These are phyloP conservation scores for Podargus strigoides DNA, from an alignment of 2,797 vertebrate genomes.

Conservation along the genomic window DNA sequence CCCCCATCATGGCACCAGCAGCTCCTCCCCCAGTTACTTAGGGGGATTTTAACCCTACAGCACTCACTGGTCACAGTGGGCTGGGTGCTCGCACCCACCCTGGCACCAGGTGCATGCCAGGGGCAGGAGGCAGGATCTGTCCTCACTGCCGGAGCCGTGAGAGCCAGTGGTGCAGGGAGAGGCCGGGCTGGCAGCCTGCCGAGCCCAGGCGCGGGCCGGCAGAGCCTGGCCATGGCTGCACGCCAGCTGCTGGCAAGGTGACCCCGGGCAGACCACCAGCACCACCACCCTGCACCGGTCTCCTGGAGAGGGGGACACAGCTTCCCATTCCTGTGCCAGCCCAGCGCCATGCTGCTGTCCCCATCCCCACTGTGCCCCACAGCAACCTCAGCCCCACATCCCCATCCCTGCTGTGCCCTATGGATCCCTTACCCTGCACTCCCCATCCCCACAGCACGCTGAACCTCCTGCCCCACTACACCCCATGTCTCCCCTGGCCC, in stretches of 20 bases:
- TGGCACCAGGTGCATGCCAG: accelerated
- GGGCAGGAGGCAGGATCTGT: neutral
- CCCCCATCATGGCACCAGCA: neutral
- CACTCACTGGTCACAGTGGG: neutral
- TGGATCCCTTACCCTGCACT: neutral
- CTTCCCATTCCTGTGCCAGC: neutral
- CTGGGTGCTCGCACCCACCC: neutral
- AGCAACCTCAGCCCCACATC: neutral
- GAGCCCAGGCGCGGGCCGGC: neutral
- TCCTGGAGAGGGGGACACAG: accelerated
- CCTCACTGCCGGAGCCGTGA: neutral
- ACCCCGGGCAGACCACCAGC: neutral
- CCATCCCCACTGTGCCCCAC: neutral
- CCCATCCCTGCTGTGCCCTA: accelerated
- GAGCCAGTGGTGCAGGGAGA: neutral
- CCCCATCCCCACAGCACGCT: neutral
- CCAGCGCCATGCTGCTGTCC: accelerated
- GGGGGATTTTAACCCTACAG: slow-evolving; percentile 10
- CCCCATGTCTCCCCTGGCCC: neutral
- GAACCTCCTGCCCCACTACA: neutral
- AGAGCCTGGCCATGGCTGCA: neutral
- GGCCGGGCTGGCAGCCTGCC: neutral
- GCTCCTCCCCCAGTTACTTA: neutral
- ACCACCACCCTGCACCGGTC: neutral
- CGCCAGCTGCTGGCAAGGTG: neutral